Evolutionary conservation across 2,888 invertebrate genomes (phyloP).

Genomic region (Trichopoda pennipes): DNA sequence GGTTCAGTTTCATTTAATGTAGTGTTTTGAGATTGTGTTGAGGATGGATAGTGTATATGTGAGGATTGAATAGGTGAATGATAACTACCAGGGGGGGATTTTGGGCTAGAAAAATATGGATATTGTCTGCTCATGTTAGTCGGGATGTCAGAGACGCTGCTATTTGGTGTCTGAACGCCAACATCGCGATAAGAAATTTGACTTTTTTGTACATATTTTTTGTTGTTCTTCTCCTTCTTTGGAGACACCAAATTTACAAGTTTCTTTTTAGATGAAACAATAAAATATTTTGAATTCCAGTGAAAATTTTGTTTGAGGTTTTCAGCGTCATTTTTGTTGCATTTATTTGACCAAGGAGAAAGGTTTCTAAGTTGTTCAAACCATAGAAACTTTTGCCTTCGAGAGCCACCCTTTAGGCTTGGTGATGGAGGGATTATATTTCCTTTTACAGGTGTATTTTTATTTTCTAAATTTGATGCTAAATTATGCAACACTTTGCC

Average conservation of each 20-base stretch:
- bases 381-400: slow-evolving; percentile 74
- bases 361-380: slow-evolving; percentile 75
- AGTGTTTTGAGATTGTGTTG: slow-evolving; percentile 41
- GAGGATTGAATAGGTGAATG: slow-evolving; percentile 76
- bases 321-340: slow-evolving; percentile 36
- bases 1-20: slow-evolving; percentile 33
- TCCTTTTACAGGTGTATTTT: slow-evolving; percentile 78
- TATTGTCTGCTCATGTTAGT: background rate
- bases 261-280: slow-evolving; percentile 77
- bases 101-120: slow-evolving; percentile 62
- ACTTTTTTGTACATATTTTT: slow-evolving; percentile 14
- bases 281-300: slow-evolving; percentile 73
- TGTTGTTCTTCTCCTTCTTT: slow-evolving; percentile 73
- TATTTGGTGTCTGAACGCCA: slow-evolving; percentile 76
- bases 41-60: slow-evolving; percentile 64
- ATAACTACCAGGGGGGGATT: slow-evolving; percentile 79
- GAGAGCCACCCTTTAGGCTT: background rate
- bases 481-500: slow-evolving; percentile 75
- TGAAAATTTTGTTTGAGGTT: slow-evolving; percentile 44
- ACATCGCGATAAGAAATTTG: slow-evolving; percentile 72
- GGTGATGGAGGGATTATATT: slow-evolving; percentile 37
- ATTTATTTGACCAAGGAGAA: slow-evolving; percentile 76
- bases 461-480: slow-evolving; percentile 76
- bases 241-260: slow-evolving; percentile 77
- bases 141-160: slow-evolving; percentile 59